Base-by-base conservation (phyloP, 2,113 vertebrate species). In the Xiphorhynchus elegans region DNA sequence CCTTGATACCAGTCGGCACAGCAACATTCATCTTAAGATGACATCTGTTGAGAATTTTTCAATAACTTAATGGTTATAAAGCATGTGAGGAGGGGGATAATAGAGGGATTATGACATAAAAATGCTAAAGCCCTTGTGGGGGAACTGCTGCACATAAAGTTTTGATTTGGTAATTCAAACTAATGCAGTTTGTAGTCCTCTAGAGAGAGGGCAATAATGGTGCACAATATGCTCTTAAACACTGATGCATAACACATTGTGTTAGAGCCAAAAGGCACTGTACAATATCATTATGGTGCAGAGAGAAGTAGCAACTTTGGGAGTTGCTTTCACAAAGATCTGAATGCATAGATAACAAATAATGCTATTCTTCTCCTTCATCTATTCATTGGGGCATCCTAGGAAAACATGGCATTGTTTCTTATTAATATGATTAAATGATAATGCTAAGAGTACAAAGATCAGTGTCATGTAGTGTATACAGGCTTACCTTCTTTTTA, bases 41-140 rank as follows among this genome's bases (percentile, higher is more conserved):
- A 98, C 98, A 98, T 99, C 98, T 98, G 97, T 97, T 98, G 98
- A 99, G 98, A 98, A 98, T 98, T 98, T 98, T 98, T 98, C 98
- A 98, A 98, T 98, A 98, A 98, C 97, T 93, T 98, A 98, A 98
- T 98, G 98, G 97, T 97, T 98, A 97, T 98, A 97, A 97, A 98
- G 97, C 97, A 95, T 93, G 95, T 97, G 97, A 97, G 96, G 96
- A 96, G 97, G 89, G 90, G 95, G 88, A 96, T 96, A 97, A 91
- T 93, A 95, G 98, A 94, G 94, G 98, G 98, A 98, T 98, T 98
- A 98, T 98, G 98, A 98, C 97, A 98, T 98, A 98, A 98, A 98
- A 98, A 98, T 98, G 98, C 98, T 98, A 98, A 98, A 97, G 98
- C 96, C 97, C 96, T 93, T 89, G 97, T 95, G 95, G 97, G 97